Evolutionary conservation across 2,888 invertebrate genomes (phyloP), one percentile per base, ranked within the genome.

Genomic region (Prenolepis imparis): DNA sequence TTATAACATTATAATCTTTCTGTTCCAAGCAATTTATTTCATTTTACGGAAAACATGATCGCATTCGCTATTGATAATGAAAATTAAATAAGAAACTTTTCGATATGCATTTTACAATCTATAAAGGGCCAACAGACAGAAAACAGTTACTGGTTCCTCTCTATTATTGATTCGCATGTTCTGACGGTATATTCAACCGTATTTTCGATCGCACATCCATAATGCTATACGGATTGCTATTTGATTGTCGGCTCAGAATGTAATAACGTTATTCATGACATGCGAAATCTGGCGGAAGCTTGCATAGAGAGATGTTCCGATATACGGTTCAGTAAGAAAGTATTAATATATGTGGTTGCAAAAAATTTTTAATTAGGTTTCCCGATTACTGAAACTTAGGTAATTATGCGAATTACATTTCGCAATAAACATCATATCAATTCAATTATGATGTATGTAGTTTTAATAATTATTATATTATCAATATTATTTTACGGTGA

Each of bases 161-260:
- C 39, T n/a, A 12, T 55, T 78, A 78, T 78, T 44, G 68, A 80
- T 80, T 80, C 8, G 44, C 78, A 44, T 68, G 44, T 44, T 70
- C 68, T 48, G 21, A 52, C 44, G 36, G 59, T 36, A 57, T 52
- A n/a, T 67, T 44, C 77, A 36, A 61, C 18, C 6, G 52, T 61
- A 77, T 77, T 70, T 80, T 70, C 32, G 59, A 12, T 80, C 61
- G 70, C 78, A 80, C 61, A 80, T 80, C 61, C 78, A 80, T 78
- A 67, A 39, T 59, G 48, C 15, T 61, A 68, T 28, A 68, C 28
- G 28, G 28, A 28, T 28, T 28, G 36, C 36, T 68, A 24, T 9
- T 24, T 57, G 59, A 80, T 80, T 24, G 70, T 44, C 21, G 44
- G 12, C 24, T 59, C 32, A 21, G 39, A 32, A 61, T 68, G 12